These are phyloP conservation scores for Asobara japonica DNA, from an alignment of 1,140 invertebrate genomes.

Conservation along the genomic window DNA sequence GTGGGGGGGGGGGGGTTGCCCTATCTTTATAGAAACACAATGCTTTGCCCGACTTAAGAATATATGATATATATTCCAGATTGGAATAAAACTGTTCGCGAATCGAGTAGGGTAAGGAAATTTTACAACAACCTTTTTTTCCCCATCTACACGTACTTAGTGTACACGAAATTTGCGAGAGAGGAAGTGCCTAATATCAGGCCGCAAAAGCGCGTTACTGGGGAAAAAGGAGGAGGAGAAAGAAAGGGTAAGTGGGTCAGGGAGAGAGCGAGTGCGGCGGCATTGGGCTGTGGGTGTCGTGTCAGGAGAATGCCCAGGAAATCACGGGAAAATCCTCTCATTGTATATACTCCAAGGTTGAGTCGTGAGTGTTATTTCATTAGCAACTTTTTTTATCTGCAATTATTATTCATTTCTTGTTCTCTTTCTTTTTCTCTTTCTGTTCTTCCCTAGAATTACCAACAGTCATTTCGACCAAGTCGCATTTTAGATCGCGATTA, in stretches of 20 bases:
- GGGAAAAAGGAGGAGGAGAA: not conserved
- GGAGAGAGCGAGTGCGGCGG: not conserved
- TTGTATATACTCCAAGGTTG: conserved; percentile 18
- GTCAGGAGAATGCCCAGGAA: conserved; percentile 25
- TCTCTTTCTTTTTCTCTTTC: not conserved
- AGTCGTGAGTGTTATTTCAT: conserved; percentile 33
- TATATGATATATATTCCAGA: too few relatives aligned
- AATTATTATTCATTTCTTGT: conserved; percentile 13
- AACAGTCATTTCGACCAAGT: not conserved
- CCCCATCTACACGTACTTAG: too few relatives aligned
- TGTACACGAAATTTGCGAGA: too few relatives aligned
- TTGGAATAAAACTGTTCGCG: too few relatives aligned
- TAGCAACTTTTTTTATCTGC: conserved; percentile 22
- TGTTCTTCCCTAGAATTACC: not conserved
- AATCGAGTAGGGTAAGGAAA: too few relatives aligned
- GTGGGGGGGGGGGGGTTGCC: too few relatives aligned
- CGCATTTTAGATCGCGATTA: not conserved
- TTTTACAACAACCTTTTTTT: too few relatives aligned
- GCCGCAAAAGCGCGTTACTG: not conserved
- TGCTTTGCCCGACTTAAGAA: too few relatives aligned
- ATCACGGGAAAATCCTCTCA: conserved; percentile 31
- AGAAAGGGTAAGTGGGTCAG: not conserved
- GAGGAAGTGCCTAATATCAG: not conserved
- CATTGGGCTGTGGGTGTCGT: conserved; percentile 5
- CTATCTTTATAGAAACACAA: too few relatives aligned